These are phyloP conservation scores for Dendroctonus valens DNA, from an alignment of 1,140 invertebrate species.

Conservation along the genomic window DNA sequence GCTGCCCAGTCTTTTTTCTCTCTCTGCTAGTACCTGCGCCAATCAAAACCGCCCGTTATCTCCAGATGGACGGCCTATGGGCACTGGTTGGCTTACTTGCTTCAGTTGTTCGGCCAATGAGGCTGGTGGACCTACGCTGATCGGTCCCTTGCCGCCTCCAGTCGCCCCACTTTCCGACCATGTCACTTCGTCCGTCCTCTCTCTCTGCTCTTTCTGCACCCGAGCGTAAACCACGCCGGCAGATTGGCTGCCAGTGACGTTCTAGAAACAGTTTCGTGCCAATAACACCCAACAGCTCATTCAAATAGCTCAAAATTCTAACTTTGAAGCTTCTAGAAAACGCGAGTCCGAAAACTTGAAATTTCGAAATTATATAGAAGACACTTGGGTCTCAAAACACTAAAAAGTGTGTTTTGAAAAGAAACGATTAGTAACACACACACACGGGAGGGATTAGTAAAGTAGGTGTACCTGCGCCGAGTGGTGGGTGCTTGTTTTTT, in stretches of 20 bases:
- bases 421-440: too few species aligned
- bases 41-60: neutral
- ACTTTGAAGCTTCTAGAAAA: too few species aligned
- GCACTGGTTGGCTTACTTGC: conserved; percentile 56
- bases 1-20: conserved; percentile 52
- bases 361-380: too few species aligned
- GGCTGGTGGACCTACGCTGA: conserved; percentile 60
- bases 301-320: too few species aligned
- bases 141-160: conserved; percentile 33
- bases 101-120: conserved; percentile 81
- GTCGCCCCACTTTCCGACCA: conserved; percentile 32
- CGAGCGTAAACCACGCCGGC: conserved; percentile 46
- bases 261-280: conserved; percentile 7
- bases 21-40: conserved; percentile 47
- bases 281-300: too few species aligned
- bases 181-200: conserved; percentile 42
- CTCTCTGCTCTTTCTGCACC: conserved; percentile 45
- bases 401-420: too few species aligned
- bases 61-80: neutral
- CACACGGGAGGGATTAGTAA: too few species aligned
- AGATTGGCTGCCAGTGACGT: conserved; percentile 24
- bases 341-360: too few species aligned
- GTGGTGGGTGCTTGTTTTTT: conserved; percentile 35
- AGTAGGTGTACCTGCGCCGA: conserved; percentile 24
- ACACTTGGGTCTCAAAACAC: too few species aligned